Conservation (phyloP, 2,113 vertebrate genomes). For the Gracilinanus agilis region DNA sequence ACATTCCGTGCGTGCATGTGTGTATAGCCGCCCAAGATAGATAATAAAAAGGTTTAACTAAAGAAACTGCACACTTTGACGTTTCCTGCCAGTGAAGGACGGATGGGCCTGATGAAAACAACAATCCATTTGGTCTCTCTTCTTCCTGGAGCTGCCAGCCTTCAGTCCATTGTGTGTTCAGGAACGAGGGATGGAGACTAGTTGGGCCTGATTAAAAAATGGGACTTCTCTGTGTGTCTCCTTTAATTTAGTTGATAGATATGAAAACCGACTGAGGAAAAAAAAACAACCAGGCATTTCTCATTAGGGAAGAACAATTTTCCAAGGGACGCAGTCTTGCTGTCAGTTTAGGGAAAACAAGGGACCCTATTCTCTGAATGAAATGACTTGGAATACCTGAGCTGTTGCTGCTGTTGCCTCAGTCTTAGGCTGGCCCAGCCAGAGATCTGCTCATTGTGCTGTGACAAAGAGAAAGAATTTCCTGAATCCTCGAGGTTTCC, state of each 20-base stretch:
- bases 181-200: conserved; percentile 1
- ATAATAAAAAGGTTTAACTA: not conserved
- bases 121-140: not conserved
- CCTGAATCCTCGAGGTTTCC: conserved; percentile 71
- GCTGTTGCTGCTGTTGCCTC: not conserved
- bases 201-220: conserved; percentile 60
- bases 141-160: not conserved
- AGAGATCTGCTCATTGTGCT: conserved; percentile 51
- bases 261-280: conserved; percentile 64
- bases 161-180: not conserved
- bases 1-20: not conserved
- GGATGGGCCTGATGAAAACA: not conserved
- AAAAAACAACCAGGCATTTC: conserved; percentile 66
- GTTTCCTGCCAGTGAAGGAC: not conserved
- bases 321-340: conserved; percentile 44
- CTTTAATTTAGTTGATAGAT: conserved; percentile 77
- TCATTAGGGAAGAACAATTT: conserved; percentile 71
- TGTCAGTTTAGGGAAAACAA: conserved; percentile 59
- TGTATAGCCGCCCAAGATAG: not conserved
- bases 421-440: not conserved
- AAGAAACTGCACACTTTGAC: not conserved
- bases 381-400: conserved; percentile 48
- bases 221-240: conserved; percentile 67
- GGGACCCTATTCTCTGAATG: conserved; percentile 16
- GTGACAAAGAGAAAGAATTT: conserved; percentile 63